phyloP scores from a whole-genome alignment of 2,797 vertebrate species.

The Parauchenoglanis ngamensis region DNA sequence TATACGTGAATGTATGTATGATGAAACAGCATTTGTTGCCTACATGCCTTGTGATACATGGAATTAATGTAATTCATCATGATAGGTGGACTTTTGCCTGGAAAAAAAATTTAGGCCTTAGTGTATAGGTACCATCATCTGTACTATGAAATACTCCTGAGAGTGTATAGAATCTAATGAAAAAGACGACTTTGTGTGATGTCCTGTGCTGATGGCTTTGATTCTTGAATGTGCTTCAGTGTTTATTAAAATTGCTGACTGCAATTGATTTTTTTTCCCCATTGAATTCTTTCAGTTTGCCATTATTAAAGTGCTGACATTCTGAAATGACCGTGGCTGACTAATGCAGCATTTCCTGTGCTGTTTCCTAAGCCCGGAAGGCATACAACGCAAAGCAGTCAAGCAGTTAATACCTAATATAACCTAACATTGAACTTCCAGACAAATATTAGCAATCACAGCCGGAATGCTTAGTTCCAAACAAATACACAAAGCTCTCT shows the following conservation, averaged over 20 bases:
- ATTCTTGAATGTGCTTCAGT: slow-evolving; percentile 48
- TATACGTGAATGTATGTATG: neutral
- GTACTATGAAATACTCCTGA: slow-evolving; percentile 10
- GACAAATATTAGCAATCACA: neutral
- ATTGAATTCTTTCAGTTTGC: neutral
- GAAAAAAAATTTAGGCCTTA: slow-evolving; percentile 10
- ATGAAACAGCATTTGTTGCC: neutral
- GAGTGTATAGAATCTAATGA: slow-evolving; percentile 18
- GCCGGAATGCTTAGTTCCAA: neutral
- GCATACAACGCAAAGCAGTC: neutral
- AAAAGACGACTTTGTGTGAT: slow-evolving; percentile 26
- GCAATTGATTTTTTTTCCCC: neutral
- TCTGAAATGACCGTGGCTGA: neutral
- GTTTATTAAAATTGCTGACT: slow-evolving; percentile 43
- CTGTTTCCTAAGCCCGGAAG: neutral
- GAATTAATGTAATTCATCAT: neutral
- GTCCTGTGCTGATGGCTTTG: slow-evolving; percentile 36
- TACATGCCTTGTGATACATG: neutral
- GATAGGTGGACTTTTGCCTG: neutral
- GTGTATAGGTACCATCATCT: neutral
- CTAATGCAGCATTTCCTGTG: neutral
- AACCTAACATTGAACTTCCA: neutral
- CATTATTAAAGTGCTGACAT: neutral
- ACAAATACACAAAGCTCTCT: neutral
- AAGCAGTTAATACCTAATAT: neutral